Evolutionary conservation across 2,113 vertebrate species (phyloP).

Genomic region (Hemichromis elongatus): DNA sequence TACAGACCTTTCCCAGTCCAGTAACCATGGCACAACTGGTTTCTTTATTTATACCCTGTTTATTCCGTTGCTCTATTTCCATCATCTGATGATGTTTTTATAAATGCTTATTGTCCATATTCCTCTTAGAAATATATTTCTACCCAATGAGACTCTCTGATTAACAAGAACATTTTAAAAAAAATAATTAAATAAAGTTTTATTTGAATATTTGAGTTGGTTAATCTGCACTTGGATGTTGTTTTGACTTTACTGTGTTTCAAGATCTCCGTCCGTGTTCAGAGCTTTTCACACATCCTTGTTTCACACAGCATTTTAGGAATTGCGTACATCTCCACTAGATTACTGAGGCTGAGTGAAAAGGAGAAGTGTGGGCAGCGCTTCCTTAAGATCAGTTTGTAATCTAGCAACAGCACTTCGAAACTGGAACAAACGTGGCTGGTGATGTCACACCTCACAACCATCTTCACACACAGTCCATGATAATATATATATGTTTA

Average conservation of each 20-base stretch:
- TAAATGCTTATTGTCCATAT: background rate
- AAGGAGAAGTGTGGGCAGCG: background rate
- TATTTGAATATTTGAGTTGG: background rate
- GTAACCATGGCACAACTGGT: background rate
- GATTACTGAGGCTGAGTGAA: background rate
- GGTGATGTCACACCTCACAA: background rate
- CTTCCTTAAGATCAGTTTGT: background rate
- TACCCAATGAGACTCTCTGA: background rate
- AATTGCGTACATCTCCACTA: background rate
- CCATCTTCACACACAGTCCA: background rate
- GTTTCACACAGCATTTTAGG: background rate
- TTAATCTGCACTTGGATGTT: background rate
- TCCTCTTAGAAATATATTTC: background rate
- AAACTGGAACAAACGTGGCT: background rate
- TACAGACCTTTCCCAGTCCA: background rate
- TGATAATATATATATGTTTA: background rate
- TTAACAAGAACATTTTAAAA: accelerated
- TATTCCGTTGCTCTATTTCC: background rate
- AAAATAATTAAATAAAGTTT: background rate
- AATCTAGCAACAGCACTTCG: background rate
- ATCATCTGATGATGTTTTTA: background rate
- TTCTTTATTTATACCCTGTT: background rate
- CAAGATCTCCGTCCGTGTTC: no score
- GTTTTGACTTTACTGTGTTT: background rate
- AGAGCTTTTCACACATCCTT: background rate